Evolutionary conservation across 2,797 vertebrate genomes (phyloP), one percentile per base, ranked within the genome.

Genomic region (Protosalanx chinensis): DNA sequence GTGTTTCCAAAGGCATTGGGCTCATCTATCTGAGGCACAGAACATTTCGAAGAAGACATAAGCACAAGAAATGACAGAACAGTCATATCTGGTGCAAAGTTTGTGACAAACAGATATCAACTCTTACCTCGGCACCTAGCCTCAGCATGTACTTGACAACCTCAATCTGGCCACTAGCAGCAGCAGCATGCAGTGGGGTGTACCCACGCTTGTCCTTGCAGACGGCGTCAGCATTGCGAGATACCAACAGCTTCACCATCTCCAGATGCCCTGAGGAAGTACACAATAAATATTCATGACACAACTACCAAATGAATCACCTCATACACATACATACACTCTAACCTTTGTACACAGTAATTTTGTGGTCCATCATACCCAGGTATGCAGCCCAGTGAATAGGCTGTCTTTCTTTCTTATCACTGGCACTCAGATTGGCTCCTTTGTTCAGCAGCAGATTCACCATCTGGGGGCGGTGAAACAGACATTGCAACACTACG

Each of bases 351-450:
- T 7, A 23, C 20, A 23, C 23, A 8, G n/a, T 12, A 1, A n/a
- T 64, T 37, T 3, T 63, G 30, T 20, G 15, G 41, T 6, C 18
- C 16, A 27, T 67, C 88, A 74, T 70, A 96, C 95, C 95, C 49
- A 94, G 88, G 75, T 93, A 94, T 63, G 94, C 93, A 0, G 94
- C 93, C 93, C 94, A 94, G 86, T 95, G 94, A 78, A 95, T 87
- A 75, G 94, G 89, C 79, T 95, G 93, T 23, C 95, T 85, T n/a
- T 95, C 93, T 85, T 93, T 95, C 84, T 94, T 93, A 85, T 96
- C 95, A 12, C 91, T 93, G 64, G 92, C 91, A 49, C 90, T 91
- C 80, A 94, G 87, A 77, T 91, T 92, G 82, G 94, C 94, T 59
- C 94, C 94, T 81, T 93, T 95, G 84, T 90, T 95, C 75, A 96